A percentile compares a stretch with the other conserved stretches of the same genome.
These are phyloP conservation scores for Lingula anatina DNA, from an alignment of 2,888 invertebrate genomes.

Conservation along the genomic window DNA sequence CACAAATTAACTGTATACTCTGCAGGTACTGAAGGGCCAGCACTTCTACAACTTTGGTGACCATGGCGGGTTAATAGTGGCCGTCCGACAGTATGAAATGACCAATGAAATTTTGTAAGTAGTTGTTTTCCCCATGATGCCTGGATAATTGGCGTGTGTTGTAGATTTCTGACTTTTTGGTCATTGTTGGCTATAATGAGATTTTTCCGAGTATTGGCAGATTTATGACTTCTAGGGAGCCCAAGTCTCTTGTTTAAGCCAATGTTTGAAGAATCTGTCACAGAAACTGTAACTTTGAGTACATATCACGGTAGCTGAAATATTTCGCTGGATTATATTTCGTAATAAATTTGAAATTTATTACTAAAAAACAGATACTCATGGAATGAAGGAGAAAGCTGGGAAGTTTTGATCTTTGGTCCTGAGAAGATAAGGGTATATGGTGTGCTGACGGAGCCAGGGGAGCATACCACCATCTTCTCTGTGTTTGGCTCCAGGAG, in stretches of 20 bases:
- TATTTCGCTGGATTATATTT: too few species aligned
- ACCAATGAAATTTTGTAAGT: constrained; percentile 67
- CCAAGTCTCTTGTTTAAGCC: too few species aligned
- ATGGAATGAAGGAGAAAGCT: constrained; percentile 77
- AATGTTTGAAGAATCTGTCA: too few species aligned
- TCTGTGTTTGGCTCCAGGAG: constrained; percentile 80
- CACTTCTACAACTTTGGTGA: constrained; percentile 70
- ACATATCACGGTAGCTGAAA: too few species aligned
- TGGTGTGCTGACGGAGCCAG: constrained; percentile 87
- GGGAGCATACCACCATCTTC: constrained; percentile 87
- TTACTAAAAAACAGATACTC: constrained; percentile 73
- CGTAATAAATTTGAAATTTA: too few species aligned
- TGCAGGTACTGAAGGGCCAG: constrained; percentile 39
- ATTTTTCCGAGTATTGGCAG: too few species aligned
- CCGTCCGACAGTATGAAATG: constrained; percentile 76
- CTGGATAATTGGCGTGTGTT: not conserved
- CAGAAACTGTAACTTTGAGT: too few species aligned
- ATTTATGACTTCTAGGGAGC: too few species aligned
- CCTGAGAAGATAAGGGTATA: constrained; percentile 73
- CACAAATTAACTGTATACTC: too few species aligned
- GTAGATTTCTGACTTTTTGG: too few species aligned
- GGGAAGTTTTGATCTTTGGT: constrained; percentile 68
- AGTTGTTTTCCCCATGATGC: not conserved
- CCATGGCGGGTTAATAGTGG: constrained; percentile 82
- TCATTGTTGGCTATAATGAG: too few species aligned